Base-by-base conservation (phyloP, 2,888 invertebrate species). In the Onchidella celtica region DNA sequence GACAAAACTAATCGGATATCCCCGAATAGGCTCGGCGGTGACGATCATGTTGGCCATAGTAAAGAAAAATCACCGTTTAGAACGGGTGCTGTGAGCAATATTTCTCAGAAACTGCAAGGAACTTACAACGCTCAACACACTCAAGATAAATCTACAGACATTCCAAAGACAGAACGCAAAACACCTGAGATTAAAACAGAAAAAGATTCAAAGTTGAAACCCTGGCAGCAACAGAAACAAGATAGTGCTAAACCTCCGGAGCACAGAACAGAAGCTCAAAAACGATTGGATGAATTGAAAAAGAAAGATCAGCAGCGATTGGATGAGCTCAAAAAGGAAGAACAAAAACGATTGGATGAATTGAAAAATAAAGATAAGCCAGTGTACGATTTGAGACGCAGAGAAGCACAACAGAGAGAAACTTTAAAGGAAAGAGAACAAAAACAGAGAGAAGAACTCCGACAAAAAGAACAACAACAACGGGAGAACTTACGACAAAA, bases 371-470 rank as follows among this genome's bases (percentile, higher is more conserved):
- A 63, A 34, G 76, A 76, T 1, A 21, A 24, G 55, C 76, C 36
- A n/a, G 2, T 40, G n/a, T 47, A 47, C 27, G 76, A 65, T n/a
- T 1, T 76, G n/a, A 3, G 32, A 3, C 24, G 32, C 4, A 66
- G 66, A 66, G 14, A 66, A 32, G 9, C 17, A 29, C 3, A 61
- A 4, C 61, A 61, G 61, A 4, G 61, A 21, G 32, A 11, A 9
- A 61, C 38, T 65, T 1, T 47, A 29, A 17, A 55, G 17, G 21
- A 11, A n/a, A 75, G 65, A 65, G 40, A 65, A 34, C 3, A 32
- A 38, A 40, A 47, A 65, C 75, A 75, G 21, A 75, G 32, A 66
- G 66, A 57, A 34, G 69, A 68, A 4, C 34, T 70, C 9, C 69
- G 70, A 40, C 69, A n/a, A 9, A 69, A 61, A 21, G 69, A 78